Percentiles rank a stretch among this genome's conserved stretches.
Evolutionary conservation across 2,888 invertebrate genomes (phyloP).

Genomic region (Stictocephala bisonia): DNA sequence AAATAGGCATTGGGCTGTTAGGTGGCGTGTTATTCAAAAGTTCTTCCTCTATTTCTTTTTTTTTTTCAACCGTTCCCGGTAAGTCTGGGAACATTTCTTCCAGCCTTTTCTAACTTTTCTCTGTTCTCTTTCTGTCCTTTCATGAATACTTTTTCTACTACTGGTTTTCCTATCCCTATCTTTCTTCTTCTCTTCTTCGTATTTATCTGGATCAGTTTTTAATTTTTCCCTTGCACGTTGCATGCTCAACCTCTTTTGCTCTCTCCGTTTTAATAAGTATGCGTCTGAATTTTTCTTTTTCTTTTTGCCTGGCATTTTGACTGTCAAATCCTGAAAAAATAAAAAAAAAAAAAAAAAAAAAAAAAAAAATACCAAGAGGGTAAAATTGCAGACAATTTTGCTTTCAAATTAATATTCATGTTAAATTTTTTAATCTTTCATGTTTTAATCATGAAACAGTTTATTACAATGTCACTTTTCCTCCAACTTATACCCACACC

Average conservation of each 20-base stretch:
- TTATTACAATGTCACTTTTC: too few species aligned
- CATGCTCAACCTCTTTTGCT: conserved; percentile 6
- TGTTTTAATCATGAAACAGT: too few species aligned
- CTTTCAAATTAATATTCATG: too few species aligned
- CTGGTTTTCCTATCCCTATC: background rate
- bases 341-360: too few species aligned
- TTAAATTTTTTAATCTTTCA: too few species aligned
- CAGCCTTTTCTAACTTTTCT: background rate
- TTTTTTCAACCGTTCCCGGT: conserved; percentile 1
- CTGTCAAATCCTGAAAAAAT: too few species aligned
- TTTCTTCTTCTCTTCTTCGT: conserved; percentile 7
- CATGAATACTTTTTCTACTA: conserved; percentile 6
- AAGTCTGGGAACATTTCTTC: conserved; percentile 9
- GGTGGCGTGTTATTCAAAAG: conserved; percentile 6
- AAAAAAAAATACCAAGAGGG: too few species aligned
- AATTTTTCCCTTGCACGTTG: background rate
- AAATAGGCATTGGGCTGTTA: background rate
- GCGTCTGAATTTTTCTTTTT: conserved; percentile 3
- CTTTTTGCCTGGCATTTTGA: too few species aligned
- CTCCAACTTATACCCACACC: too few species aligned
- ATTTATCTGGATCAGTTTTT: background rate
- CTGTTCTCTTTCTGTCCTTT: conserved; percentile 13
- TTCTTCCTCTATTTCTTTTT: conserved; percentile 13
- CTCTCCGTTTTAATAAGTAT: conserved; percentile 9
- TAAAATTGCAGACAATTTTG: too few species aligned